phyloP scores from a whole-genome alignment of 2,113 vertebrate genomes.

The Chionomys nivalis region DNA sequence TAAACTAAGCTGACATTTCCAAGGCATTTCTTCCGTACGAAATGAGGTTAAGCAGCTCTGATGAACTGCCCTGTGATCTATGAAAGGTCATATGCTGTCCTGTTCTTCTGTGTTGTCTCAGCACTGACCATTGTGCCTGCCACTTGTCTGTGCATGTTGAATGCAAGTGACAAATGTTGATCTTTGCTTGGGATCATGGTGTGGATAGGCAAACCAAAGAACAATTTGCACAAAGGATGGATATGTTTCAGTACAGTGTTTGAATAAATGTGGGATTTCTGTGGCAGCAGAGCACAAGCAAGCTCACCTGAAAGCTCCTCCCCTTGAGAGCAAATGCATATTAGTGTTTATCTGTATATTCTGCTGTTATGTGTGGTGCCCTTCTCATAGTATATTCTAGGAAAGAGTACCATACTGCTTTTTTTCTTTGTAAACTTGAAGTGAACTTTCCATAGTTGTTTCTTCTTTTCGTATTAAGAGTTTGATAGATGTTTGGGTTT shows the following conservation, averaged over 20 bases:
- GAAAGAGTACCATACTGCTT: neutral
- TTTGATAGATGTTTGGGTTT: slow-evolving; percentile 29
- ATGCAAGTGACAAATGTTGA: neutral
- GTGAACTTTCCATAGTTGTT: neutral
- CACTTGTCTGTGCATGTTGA: neutral
- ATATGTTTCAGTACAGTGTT: neutral
- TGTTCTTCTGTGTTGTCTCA: neutral
- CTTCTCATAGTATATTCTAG: neutral
- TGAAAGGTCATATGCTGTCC: neutral
- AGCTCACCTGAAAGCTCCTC: neutral
- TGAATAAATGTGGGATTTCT: slow-evolving; percentile 2
- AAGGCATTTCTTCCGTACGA: neutral
- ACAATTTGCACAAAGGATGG: neutral
- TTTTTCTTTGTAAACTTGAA: neutral
- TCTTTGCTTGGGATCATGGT: neutral
- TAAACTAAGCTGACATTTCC: neutral
- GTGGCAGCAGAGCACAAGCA: neutral
- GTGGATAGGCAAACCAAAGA: neutral
- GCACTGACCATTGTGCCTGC: neutral
- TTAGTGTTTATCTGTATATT: neutral
- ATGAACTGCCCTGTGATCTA: neutral
- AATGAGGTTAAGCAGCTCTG: neutral
- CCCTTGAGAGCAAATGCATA: neutral
- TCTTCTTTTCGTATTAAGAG: slow-evolving; percentile 14
- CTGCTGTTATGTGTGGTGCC: neutral